Evolutionary conservation across 2,113 vertebrate genomes (phyloP).

Genomic region (Sander vitreus): DNA sequence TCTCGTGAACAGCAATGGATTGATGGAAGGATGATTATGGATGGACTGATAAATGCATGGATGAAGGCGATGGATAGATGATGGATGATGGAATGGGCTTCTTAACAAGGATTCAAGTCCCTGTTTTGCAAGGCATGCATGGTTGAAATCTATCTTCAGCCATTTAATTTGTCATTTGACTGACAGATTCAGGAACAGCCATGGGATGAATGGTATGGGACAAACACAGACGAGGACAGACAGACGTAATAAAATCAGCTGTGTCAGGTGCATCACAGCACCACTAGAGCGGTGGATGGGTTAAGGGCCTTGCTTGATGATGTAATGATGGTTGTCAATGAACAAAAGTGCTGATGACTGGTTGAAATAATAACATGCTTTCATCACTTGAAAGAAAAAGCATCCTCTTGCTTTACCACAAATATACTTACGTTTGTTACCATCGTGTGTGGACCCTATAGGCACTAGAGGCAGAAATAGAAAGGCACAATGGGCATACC

Average conservation of each 20-base stretch:
- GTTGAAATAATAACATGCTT: constrained; percentile 71
- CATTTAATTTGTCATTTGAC: constrained; percentile 34
- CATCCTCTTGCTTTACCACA: constrained; percentile 60
- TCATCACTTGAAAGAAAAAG: constrained; percentile 41
- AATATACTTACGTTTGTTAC: constrained; percentile 83
- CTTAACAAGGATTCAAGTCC: constrained; percentile 55
- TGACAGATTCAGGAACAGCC: constrained; percentile 51
- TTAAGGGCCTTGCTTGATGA: constrained; percentile 68
- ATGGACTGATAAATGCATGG: constrained; percentile 43
- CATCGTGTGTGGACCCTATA: constrained; percentile 85
- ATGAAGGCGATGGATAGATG: constrained; percentile 54
- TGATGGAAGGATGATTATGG: constrained; percentile 56
- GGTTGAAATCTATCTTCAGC: constrained; percentile 52
- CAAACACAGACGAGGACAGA: constrained; percentile 57
- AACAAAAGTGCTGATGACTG: constrained; percentile 58
- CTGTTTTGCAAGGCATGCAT: constrained; percentile 70
- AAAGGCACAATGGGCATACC: constrained; percentile 67
- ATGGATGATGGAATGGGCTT: constrained; percentile 55
- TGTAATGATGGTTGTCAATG: constrained; percentile 59
- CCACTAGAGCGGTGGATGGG: constrained; percentile 53
- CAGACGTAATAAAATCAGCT: constrained; percentile 43
- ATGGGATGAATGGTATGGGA: constrained; percentile 43
- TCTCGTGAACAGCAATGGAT: constrained; percentile 47
- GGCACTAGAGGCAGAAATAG: constrained; percentile 65
- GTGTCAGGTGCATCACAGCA: constrained; percentile 45